Evolutionary conservation across 2,113 vertebrate genomes (phyloP), one percentile per base, ranked within the genome.

Genomic region (Benitochromis conjunctus): DNA sequence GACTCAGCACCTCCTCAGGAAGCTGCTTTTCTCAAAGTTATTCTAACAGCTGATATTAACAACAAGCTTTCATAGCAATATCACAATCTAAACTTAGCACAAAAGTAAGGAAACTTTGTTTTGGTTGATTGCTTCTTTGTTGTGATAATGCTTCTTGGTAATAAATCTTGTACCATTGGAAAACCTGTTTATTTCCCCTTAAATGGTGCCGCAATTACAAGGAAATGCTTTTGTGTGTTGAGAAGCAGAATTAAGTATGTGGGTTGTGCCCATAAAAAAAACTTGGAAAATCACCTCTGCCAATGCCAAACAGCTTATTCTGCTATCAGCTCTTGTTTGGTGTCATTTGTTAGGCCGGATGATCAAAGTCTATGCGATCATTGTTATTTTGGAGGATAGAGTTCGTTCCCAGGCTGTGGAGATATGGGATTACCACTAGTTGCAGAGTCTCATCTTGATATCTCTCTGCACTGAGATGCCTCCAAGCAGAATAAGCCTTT

Each of bases 291-390:
- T n/a, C 60, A 0, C 60, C 31, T 64, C 31, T 64, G 31, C 31
- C 31, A 64, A 36, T 64, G 60, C 31, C 31, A 64, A 64, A 36
- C 18, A 64, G 60, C 60, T 36, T 64, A 38, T 38, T 64, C 60
- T 64, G 60, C 0, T 38, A 64, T 64, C 60, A 64, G 60, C 9
- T 64, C 18, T 36, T 36, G 9, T 36, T 64, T 64, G 5, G 31
- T 36, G 4, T 36, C 4, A 64, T 36, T 64, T 64, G 36, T 64
- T 64, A n/a, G 31, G 36, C 60, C 0, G 1, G 60, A 36, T 64
- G 18, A 64, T 36, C 60, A 64, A 64, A 64, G 60, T n/a, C 31
- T n/a, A n/a, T n/a, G 58, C 0, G 0, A 38, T 0, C 1, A 3
- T 64, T 64, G 6, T 64, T 38, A 64, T 38, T 6, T 38, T 38